phyloP scores from a whole-genome alignment of 2,888 invertebrate species.

The Pherbina coryleti region DNA sequence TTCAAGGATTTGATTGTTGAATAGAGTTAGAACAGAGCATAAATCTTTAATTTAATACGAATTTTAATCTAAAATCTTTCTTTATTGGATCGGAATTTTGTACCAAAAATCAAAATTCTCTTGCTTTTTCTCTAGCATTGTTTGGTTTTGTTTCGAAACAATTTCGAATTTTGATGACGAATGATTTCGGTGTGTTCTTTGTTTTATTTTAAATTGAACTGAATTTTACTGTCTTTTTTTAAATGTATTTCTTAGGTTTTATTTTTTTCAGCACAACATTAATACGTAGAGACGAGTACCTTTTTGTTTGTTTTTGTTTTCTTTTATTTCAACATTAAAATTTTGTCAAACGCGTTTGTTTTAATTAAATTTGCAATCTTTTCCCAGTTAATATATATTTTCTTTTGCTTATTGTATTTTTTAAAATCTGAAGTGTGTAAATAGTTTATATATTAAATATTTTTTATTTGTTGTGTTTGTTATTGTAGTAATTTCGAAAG shows the following conservation, averaged over 20 bases:
- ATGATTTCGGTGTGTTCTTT: neutral
- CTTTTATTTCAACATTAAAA: neutral
- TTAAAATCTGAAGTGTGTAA: conserved; percentile 32
- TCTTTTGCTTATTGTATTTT: conserved; percentile 2
- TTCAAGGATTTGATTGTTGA: too few relatives aligned
- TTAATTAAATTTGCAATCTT: neutral
- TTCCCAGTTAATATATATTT: conserved; percentile 8
- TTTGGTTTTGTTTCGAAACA: too few relatives aligned
- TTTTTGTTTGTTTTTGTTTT: neutral
- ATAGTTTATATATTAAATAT: conserved; percentile 10
- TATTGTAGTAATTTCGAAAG: conserved; percentile 33
- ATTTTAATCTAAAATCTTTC: neutral
- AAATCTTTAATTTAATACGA: neutral
- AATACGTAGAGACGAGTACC: conserved; percentile 27
- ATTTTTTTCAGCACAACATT: conserved; percentile 32
- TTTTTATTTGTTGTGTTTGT: conserved; percentile 2
- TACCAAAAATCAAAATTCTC: conserved; percentile 24
- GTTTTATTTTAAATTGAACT: neutral
- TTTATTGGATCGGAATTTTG: conserved; percentile 23
- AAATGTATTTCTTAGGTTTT: neutral
- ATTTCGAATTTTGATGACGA: conserved; percentile 2
- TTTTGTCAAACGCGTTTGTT: neutral
- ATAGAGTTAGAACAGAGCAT: too few relatives aligned
- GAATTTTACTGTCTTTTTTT: neutral
- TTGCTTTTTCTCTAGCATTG: neutral